These are phyloP conservation scores for Arctocebus calabarensis DNA, from an alignment of 2,797 vertebrate genomes.

Conservation along the genomic window DNA sequence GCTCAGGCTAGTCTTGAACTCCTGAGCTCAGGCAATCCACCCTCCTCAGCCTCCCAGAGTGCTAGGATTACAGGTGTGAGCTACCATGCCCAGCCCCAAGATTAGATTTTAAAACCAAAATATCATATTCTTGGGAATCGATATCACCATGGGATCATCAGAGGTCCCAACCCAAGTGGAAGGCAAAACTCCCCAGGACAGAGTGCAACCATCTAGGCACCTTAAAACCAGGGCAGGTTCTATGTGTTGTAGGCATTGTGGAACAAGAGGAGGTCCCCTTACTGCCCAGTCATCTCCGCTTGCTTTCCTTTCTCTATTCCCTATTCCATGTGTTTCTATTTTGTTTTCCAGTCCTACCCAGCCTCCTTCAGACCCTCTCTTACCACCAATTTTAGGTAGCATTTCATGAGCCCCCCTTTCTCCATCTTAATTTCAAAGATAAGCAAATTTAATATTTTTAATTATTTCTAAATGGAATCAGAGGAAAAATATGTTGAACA, in stretches of 20 bases:
- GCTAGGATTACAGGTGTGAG: no score
- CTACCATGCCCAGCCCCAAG: no score
- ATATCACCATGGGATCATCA: not conserved
- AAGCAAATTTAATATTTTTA: not conserved
- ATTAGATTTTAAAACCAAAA: not conserved
- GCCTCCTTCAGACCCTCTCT: not conserved
- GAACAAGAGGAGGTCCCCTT: not conserved
- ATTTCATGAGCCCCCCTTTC: not conserved
- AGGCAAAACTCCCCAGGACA: not conserved
- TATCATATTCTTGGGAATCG: not conserved
- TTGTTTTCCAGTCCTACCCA: not conserved
- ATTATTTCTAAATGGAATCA: not conserved
- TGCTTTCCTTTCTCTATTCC: not conserved
- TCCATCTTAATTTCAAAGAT: not conserved
- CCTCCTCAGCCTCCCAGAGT: no score
- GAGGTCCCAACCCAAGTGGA: not conserved
- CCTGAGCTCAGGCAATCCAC: no score
- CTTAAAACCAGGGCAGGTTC: not conserved
- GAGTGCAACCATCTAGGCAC: not conserved
- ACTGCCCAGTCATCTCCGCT: fast-evolving
- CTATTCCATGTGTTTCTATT: not conserved
- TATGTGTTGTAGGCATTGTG: fast-evolving
- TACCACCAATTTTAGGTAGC: not conserved
- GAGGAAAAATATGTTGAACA: not conserved
- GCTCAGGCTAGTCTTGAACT: no score